Percentiles rank a stretch among this genome's conserved stretches.
These are phyloP conservation scores for Volucella inflata DNA, from an alignment of 2,888 invertebrate genomes.

Conservation along the genomic window DNA sequence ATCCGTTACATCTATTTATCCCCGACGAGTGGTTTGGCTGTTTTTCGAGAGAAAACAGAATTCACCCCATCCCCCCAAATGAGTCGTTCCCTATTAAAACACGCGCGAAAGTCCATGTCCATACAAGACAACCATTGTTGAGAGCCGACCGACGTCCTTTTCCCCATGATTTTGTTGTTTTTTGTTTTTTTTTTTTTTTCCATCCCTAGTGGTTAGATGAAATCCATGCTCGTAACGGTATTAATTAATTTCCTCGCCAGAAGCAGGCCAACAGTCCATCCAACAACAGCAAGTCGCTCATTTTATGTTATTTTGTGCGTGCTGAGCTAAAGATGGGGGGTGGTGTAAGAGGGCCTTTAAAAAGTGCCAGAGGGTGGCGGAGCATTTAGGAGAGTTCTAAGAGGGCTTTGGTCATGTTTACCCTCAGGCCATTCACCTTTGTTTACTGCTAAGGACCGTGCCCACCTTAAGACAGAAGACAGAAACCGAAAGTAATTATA, in stretches of 20 bases:
- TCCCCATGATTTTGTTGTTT: no score
- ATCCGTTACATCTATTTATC: slow-evolving; percentile 84
- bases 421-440: slow-evolving; percentile 66
- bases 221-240: slow-evolving; percentile 63
- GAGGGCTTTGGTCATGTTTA: slow-evolving; percentile 41
- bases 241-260: slow-evolving; percentile 74
- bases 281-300: not conserved
- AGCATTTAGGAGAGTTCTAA: no score
- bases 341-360: not conserved
- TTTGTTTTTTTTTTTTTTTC: no score
- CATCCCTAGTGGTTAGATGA: not conserved
- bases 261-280: slow-evolving; percentile 5
- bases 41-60: not conserved
- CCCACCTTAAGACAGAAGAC: slow-evolving; percentile 37
- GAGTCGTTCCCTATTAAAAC: no score
- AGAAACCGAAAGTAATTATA: slow-evolving; percentile 71
- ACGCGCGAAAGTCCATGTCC: slow-evolving; percentile 45
- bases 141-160: slow-evolving; percentile 21
- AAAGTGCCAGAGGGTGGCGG: no score
- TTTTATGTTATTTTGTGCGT: not conserved
- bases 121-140: slow-evolving; percentile 71
- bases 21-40: slow-evolving; percentile 59
- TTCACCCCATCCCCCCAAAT: not conserved
- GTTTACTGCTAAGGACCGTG: slow-evolving; percentile 22
- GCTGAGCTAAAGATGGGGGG: not conserved